These are phyloP conservation scores for Pelvicachromis taeniatus DNA, from an alignment of 2,113 vertebrate species.

Conservation along the genomic window DNA sequence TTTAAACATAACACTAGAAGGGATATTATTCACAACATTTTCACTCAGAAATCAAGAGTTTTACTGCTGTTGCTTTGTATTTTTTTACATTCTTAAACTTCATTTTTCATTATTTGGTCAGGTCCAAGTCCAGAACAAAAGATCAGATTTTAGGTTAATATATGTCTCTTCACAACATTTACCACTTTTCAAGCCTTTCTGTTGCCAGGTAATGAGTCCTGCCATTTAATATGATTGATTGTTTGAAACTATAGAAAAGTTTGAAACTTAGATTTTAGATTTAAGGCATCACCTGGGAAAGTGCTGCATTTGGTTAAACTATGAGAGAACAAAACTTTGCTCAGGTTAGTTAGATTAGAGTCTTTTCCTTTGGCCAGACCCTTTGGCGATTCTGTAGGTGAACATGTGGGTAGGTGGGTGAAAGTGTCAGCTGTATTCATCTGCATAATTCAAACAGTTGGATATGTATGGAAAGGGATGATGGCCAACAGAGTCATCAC, in stretches of 20 bases:
- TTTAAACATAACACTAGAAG: background rate
- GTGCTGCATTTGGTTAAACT: background rate
- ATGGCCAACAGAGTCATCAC: background rate
- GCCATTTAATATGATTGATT: background rate
- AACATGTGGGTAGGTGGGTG: slow-evolving; percentile 11
- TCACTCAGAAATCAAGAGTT: background rate
- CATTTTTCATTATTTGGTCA: background rate
- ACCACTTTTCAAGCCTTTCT: background rate
- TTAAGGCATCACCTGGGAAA: background rate
- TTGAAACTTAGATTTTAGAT: background rate
- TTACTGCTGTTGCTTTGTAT: too few species aligned
- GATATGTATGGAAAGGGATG: background rate
- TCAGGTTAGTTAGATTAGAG: background rate
- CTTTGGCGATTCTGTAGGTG: background rate
- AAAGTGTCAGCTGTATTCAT: background rate
- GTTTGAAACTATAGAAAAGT: background rate
- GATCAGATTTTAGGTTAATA: background rate
- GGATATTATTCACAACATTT: background rate
- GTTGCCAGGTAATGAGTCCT: background rate
- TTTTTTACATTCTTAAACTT: background rate
- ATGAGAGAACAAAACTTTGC: background rate
- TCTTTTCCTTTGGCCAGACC: background rate
- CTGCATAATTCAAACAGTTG: background rate
- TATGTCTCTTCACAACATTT: background rate
- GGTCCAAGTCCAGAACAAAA: background rate